These are phyloP conservation scores for Canis aureus DNA, from an alignment of 2,113 vertebrate genomes.

Conservation along the genomic window DNA sequence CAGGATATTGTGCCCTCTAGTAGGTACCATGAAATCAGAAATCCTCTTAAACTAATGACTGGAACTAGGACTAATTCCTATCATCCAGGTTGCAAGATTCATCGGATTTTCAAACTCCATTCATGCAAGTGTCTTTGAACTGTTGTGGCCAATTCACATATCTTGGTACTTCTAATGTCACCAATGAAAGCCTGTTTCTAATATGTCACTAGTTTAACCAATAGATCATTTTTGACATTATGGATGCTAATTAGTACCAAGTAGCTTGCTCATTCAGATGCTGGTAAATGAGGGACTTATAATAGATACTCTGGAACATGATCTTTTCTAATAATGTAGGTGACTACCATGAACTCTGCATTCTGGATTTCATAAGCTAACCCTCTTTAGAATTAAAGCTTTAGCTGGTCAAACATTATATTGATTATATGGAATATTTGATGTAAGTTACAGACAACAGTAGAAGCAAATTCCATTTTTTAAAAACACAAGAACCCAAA, in stretches of 20 bases:
- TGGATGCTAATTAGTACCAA: neutral
- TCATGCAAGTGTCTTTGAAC: neutral
- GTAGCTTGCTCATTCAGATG: neutral
- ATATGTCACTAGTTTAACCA: neutral
- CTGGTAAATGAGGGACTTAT: neutral
- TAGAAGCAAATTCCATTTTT: constrained; percentile 7
- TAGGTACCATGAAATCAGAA: neutral
- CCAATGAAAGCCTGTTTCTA: neutral
- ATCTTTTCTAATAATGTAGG: neutral
- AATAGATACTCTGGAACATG: neutral
- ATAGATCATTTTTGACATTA: neutral
- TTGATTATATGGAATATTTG: constrained; percentile 31
- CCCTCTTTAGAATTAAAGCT: constrained; percentile 26
- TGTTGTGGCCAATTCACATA: neutral
- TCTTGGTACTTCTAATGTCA: neutral
- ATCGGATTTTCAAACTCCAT: neutral
- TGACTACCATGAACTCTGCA: neutral
- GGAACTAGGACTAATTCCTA: neutral
- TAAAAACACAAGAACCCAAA: neutral
- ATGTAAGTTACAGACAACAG: constrained; percentile 32
- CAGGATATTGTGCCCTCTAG: neutral
- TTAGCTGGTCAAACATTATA: neutral
- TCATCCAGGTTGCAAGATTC: neutral
- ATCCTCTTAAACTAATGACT: neutral
- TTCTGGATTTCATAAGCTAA: neutral